Evolutionary conservation across 2,888 invertebrate species (phyloP).

Genomic region (Masnerella sp.): DNA sequence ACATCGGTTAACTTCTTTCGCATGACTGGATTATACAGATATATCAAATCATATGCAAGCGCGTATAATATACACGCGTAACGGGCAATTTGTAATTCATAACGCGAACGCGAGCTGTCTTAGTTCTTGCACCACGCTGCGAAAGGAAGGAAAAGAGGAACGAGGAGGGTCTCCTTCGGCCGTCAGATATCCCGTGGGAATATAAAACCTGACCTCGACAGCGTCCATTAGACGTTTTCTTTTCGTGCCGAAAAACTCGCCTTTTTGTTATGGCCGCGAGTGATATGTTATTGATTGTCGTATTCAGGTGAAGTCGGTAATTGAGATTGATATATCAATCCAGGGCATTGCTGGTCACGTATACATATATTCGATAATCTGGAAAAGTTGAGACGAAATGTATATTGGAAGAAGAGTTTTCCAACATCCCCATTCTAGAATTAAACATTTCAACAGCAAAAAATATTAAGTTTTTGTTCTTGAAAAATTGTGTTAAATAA

Average conservation of each 20-base stretch:
- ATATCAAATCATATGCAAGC: slow-evolving; percentile 58
- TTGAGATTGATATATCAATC: slow-evolving; percentile 25
- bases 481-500: too few species aligned
- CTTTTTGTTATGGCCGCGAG: slow-evolving; percentile 6
- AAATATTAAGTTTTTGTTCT: too few species aligned
- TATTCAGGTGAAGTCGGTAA: not conserved
- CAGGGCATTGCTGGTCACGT: too few species aligned
- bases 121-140: slow-evolving; percentile 69
- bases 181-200: slow-evolving; percentile 68
- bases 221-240: slow-evolving; percentile 43
- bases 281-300: slow-evolving; percentile 19
- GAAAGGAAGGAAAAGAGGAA: slow-evolving; percentile 59
- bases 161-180: slow-evolving; percentile 41
- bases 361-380: too few species aligned
- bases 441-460: too few species aligned
- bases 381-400: too few species aligned
- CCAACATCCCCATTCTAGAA: too few species aligned
- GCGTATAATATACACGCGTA: slow-evolving; percentile 56
- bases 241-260: slow-evolving; percentile 41
- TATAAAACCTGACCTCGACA: slow-evolving; percentile 69
- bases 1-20: slow-evolving; percentile 49
- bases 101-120: slow-evolving; percentile 67
- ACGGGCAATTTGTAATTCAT: slow-evolving; percentile 73
- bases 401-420: too few species aligned
- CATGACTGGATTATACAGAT: slow-evolving; percentile 59